Percentiles rank a stretch among this genome's conserved stretches.
Conservation (phyloP, 2,113 vertebrate genomes). For the Reinhardtius hippoglossoides region DNA sequence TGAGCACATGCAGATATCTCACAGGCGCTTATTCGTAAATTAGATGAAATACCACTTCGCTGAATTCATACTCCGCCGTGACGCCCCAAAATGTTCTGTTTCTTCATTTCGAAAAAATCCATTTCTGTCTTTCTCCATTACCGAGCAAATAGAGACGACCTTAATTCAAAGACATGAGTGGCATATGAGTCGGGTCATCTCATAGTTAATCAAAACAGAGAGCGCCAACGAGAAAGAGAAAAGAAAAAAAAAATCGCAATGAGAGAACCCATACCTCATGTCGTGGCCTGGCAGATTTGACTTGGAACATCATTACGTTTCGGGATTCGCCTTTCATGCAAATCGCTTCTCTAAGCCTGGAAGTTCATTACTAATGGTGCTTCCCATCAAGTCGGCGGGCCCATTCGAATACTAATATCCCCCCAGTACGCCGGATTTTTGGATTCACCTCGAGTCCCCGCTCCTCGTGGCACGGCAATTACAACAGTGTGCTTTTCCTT, state of each 20-base stretch:
- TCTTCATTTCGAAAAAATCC: slow-evolving; percentile 41
- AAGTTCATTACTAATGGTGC: slow-evolving; percentile 80
- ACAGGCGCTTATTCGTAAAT: slow-evolving; percentile 3
- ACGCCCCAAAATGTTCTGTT: slow-evolving; percentile 41
- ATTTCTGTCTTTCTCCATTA: slow-evolving; percentile 55
- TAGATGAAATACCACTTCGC: slow-evolving; percentile 27
- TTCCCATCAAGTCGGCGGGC: slow-evolving; percentile 73
- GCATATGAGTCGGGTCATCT: slow-evolving; percentile 50
- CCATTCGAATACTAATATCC: slow-evolving; percentile 76
- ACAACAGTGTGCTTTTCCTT: slow-evolving; percentile 71
- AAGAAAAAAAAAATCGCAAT: slow-evolving; percentile 16
- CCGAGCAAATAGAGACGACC: slow-evolving; percentile 45
- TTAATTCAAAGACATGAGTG: slow-evolving; percentile 60
- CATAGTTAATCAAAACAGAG: slow-evolving; percentile 62
- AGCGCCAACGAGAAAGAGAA: background rate
- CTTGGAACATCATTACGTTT: slow-evolving; percentile 73
- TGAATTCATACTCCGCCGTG: slow-evolving; percentile 30
- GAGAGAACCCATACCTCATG: slow-evolving; percentile 39
- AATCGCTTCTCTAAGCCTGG: slow-evolving; percentile 72
- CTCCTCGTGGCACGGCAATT: slow-evolving; percentile 70
- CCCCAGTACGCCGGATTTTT: slow-evolving; percentile 51
- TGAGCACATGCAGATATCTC: background rate
- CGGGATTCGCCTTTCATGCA: slow-evolving; percentile 75
- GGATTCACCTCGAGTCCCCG: slow-evolving; percentile 57
- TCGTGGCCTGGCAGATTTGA: slow-evolving; percentile 63